These are phyloP conservation scores for Syngnathus floridae DNA, from an alignment of 2,113 vertebrate genomes.

Conservation along the genomic window DNA sequence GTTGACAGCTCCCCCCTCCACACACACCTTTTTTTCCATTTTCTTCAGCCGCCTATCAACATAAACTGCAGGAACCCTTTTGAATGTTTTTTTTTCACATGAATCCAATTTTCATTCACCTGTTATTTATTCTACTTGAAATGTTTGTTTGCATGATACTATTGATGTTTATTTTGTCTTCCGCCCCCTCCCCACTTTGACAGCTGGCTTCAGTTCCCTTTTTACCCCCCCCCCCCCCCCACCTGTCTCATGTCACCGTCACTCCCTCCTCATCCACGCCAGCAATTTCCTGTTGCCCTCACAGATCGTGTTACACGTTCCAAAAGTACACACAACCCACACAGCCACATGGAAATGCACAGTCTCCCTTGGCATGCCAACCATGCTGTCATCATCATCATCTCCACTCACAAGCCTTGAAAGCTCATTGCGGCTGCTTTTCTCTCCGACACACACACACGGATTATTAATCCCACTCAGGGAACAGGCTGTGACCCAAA, in stretches of 20 bases:
- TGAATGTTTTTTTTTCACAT: no score
- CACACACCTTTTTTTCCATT: neutral
- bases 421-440: slow-evolving; percentile 23
- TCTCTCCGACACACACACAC: slow-evolving; percentile 1
- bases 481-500: slow-evolving; percentile 50
- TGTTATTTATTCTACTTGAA: neutral
- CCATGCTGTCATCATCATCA: slow-evolving; percentile 28
- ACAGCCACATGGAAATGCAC: slow-evolving; percentile 5
- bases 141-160: neutral
- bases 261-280: slow-evolving; percentile 51
- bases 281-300: slow-evolving; percentile 89
- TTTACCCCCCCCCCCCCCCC: slow-evolving; percentile 24
- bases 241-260: slow-evolving; percentile 62
- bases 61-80: no score
- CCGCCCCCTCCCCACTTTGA: slow-evolving; percentile 70
- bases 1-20: slow-evolving; percentile 65
- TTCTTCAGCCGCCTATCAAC: neutral
- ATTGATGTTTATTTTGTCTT: slow-evolving; percentile 7
- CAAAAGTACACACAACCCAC: slow-evolving; percentile 23
- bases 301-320: slow-evolving; percentile 60
- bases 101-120: no score
- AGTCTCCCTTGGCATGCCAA: slow-evolving; percentile 23
- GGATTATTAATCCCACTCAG: slow-evolving; percentile 49
- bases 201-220: slow-evolving; percentile 49
- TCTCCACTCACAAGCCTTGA: slow-evolving; percentile 32